Conservation (phyloP, 2,113 vertebrate genomes). For the Paraplagusia blochii region DNA sequence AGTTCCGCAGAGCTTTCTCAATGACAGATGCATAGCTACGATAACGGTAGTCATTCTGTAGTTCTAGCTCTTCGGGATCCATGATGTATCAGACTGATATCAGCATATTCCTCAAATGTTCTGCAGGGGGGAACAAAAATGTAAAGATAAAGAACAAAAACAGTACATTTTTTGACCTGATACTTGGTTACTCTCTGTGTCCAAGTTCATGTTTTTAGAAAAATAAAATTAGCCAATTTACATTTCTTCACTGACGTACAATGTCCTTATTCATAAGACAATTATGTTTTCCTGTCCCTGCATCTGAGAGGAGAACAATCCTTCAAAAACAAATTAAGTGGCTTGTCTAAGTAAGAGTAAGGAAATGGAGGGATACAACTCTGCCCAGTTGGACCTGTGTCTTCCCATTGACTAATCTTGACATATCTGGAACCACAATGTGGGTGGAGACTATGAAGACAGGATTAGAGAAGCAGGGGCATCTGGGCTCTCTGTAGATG, state of each 20-base stretch:
- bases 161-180: background rate
- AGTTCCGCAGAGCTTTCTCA: slow-evolving; percentile 95
- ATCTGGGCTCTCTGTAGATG: slow-evolving; percentile 52
- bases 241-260: slow-evolving; percentile 19
- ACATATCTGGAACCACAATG: slow-evolving; percentile 18
- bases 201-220: slow-evolving; percentile 26
- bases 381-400: background rate
- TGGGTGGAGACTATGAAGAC: slow-evolving; percentile 7
- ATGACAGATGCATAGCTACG: slow-evolving; percentile 88
- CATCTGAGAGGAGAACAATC: too few species aligned
- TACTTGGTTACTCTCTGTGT: background rate
- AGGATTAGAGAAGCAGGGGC: slow-evolving; percentile 57
- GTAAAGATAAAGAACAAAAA: background rate
- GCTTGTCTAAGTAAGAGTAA: too few species aligned
- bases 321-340: too few species aligned
- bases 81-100: slow-evolving; percentile 74
- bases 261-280: slow-evolving; percentile 14
- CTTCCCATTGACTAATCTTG: slow-evolving; percentile 8
- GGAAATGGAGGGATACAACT: too few species aligned
- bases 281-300: slow-evolving; percentile 44
- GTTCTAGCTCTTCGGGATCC: slow-evolving; percentile 92
- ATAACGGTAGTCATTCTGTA: slow-evolving; percentile 92
- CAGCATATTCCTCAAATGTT: slow-evolving; percentile 68
- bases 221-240: slow-evolving; percentile 56
- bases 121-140: slow-evolving; percentile 9